A percentile compares a stretch with the other conserved stretches of the same genome.
phyloP scores from a whole-genome alignment of 2,888 invertebrate species.

The Leptopterna dolabrata region DNA sequence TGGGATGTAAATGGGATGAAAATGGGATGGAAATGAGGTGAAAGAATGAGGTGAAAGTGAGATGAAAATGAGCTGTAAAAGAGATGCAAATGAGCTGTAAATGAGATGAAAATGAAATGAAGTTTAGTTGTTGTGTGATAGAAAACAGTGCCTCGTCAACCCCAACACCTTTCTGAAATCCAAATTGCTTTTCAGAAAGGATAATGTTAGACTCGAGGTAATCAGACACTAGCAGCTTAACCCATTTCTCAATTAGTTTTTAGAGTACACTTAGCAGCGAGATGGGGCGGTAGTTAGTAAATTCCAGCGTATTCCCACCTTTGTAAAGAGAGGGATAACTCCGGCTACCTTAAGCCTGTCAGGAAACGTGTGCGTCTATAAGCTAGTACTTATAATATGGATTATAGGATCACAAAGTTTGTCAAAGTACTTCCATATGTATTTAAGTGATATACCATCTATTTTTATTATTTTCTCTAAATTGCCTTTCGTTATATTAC shows the following conservation, averaged over 20 bases:
- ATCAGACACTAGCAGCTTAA: slow-evolving; percentile 10
- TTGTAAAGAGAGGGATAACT: slow-evolving; percentile 53
- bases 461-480: background rate
- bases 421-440: background rate
- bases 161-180: slow-evolving; percentile 17
- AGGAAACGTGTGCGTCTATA: slow-evolving; percentile 49
- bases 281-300: slow-evolving; percentile 52
- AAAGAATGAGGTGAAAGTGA: no score
- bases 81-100: no score
- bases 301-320: slow-evolving; percentile 17
- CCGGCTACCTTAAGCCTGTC: slow-evolving; percentile 50
- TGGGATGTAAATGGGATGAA: no score
- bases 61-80: no score
- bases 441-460: background rate
- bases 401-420: background rate
- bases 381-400: slow-evolving; percentile 52
- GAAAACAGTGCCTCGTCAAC: slow-evolving; percentile 17
- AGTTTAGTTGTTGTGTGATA: background rate
- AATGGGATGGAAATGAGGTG: no score
- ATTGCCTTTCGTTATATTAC: background rate
- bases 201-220: slow-evolving; percentile 32
- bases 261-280: slow-evolving; percentile 39
- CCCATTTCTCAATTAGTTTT: slow-evolving; percentile 49
- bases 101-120: no score
- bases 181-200: slow-evolving; percentile 25